Conservation (phyloP, 1,140 invertebrate species). For the Protaetia brevitarsis region DNA sequence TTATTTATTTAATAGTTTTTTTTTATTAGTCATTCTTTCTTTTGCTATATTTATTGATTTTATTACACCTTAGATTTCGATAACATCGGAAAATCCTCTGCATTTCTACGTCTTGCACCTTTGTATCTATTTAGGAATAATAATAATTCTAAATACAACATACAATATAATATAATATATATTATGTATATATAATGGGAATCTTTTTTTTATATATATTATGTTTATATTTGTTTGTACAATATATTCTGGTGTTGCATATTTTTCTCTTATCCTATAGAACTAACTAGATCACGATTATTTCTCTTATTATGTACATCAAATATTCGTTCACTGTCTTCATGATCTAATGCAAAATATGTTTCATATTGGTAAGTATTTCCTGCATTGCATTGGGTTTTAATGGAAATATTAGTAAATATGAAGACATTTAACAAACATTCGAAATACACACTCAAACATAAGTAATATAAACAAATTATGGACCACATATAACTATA, state of each 20-base stretch:
- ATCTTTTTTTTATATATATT: constrained; percentile 38
- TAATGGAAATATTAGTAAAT: constrained; percentile 20
- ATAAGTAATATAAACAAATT: constrained; percentile 24
- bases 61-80: too few species aligned
- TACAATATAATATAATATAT: constrained; percentile 38
- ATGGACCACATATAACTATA: constrained; percentile 27
- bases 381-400: too few species aligned
- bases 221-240: constrained; percentile 41
- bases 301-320: constrained; percentile 37
- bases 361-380: constrained; percentile 8
- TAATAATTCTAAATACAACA: constrained; percentile 41
- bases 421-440: constrained; percentile 15
- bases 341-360: too few species aligned
- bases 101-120: not conserved
- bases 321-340: not conserved
- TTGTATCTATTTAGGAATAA: constrained; percentile 26
- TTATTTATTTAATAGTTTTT: too few species aligned
- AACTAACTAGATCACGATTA: constrained; percentile 39
- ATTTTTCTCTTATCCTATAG: constrained; percentile 28
- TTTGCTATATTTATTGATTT: too few species aligned
- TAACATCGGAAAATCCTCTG: not conserved
- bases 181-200: constrained; percentile 31
- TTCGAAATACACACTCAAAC: constrained; percentile 18
- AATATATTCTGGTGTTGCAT: constrained; percentile 46
- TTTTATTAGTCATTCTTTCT: too few species aligned